A percentile compares a stretch with the other conserved stretches of the same genome.
Evolutionary conservation across 2,888 invertebrate species (phyloP).

Genomic region (Cheilosia grossa): DNA sequence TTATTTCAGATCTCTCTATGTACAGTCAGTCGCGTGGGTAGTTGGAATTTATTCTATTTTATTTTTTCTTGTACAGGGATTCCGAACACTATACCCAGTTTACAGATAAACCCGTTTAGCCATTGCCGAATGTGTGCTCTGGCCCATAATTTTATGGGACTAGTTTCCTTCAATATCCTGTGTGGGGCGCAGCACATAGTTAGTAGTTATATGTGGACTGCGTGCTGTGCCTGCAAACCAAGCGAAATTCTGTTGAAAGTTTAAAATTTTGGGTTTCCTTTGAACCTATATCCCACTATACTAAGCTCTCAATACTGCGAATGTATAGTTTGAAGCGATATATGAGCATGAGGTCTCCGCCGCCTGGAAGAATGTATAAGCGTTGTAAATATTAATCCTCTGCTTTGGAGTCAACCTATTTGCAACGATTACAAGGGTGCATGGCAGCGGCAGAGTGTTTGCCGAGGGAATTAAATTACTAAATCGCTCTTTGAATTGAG

Average conservation of each 20-base stretch:
- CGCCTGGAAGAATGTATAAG: constrained; percentile 21
- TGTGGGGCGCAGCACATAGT: not conserved
- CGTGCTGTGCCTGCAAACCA: not conserved
- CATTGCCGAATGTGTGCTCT: constrained; percentile 32
- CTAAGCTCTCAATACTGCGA: not conserved
- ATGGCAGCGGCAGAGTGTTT: constrained; percentile 25
- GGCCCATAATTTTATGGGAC: constrained; percentile 66
- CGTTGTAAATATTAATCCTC: constrained; percentile 61
- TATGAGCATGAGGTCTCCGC: not conserved
- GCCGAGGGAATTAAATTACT: constrained; percentile 63
- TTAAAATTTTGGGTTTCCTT: constrained; percentile 65
- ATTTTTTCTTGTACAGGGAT: constrained; percentile 30
- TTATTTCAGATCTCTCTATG: constrained; percentile 32
- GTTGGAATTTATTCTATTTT: constrained; percentile 10
- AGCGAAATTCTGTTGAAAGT: constrained; percentile 48
- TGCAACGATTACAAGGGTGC: constrained; percentile 58
- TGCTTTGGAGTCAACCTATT: constrained; percentile 63
- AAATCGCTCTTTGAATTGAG: constrained; percentile 62
- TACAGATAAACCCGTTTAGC: constrained; percentile 51
- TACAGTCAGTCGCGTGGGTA: not conserved
- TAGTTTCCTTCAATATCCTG: constrained; percentile 72
- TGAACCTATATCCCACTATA: constrained; percentile 12
- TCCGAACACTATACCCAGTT: constrained; percentile 24
- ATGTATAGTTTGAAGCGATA: constrained; percentile 1
- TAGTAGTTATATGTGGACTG: not conserved